phyloP scores from a whole-genome alignment of 1,140 invertebrate species.

The Drosophila cardini region DNA sequence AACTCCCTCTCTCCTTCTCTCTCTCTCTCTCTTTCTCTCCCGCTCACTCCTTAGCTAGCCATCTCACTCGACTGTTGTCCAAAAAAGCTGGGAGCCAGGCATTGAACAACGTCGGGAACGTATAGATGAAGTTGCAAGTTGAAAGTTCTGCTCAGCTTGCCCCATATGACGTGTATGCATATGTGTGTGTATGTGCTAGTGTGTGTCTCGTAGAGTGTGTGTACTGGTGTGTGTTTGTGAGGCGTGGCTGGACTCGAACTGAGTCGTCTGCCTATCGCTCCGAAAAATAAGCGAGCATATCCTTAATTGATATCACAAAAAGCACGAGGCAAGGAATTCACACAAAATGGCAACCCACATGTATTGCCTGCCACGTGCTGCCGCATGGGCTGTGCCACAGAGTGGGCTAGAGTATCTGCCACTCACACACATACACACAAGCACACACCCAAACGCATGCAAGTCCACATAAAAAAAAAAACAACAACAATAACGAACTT shows the following conservation, averaged over 20 bases:
- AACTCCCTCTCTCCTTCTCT: slow-evolving; percentile 12
- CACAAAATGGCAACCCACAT: slow-evolving; percentile 56
- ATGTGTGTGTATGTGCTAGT: not conserved
- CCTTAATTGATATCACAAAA: slow-evolving; percentile 83
- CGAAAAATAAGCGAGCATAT: slow-evolving; percentile 62
- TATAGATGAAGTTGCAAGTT: slow-evolving; percentile 55
- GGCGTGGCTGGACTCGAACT: slow-evolving; percentile 20
- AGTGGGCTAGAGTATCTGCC: slow-evolving; percentile 28
- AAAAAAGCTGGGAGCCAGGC: slow-evolving; percentile 51
- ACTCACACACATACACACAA: slow-evolving; percentile 21
- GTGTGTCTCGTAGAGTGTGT: not conserved
- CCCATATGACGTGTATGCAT: slow-evolving; percentile 41
- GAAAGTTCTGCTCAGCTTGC: slow-evolving; percentile 17
- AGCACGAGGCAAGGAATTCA: slow-evolving; percentile 67
- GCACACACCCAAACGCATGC: slow-evolving; percentile 40
- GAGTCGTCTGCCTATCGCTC: slow-evolving; percentile 49
- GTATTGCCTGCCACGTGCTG: slow-evolving; percentile 16
- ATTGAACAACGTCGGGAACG: slow-evolving; percentile 47
- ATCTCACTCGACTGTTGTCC: slow-evolving; percentile 45
- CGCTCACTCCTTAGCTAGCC: slow-evolving; percentile 17
- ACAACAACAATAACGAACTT: slow-evolving; percentile 72
- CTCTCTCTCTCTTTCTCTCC: slow-evolving; percentile 42
- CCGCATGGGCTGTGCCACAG: slow-evolving; percentile 10
- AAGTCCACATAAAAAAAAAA: slow-evolving; percentile 27
- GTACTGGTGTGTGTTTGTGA: slow-evolving; percentile 17